A percentile compares a stretch with the other conserved stretches of the same genome.
phyloP scores from a whole-genome alignment of 2,888 invertebrate genomes.

The Rhamnusium bicolor region DNA sequence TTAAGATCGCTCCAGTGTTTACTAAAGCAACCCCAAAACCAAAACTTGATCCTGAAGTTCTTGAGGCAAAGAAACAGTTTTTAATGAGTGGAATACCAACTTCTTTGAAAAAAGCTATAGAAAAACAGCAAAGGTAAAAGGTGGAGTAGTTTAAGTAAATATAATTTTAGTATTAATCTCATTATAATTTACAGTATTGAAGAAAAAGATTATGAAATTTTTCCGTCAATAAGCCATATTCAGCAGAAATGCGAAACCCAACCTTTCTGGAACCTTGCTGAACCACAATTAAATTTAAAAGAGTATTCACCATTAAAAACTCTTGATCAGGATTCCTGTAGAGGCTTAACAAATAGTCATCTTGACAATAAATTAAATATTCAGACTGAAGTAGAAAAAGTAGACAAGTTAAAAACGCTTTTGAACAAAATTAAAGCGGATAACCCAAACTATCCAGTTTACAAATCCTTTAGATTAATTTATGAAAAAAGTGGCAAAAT shows the following conservation, averaged over 20 bases:
- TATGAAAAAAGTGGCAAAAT: slow-evolving; percentile 71
- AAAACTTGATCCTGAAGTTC: slow-evolving; percentile 74
- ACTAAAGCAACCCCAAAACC: slow-evolving; percentile 72
- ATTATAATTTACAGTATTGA: slow-evolving; percentile 61
- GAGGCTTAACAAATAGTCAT: slow-evolving; percentile 43
- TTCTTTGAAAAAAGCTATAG: slow-evolving; percentile 74
- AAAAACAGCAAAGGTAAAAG: slow-evolving; percentile 70
- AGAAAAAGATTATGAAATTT: slow-evolving; percentile 71
- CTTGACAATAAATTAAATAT: slow-evolving; percentile 44
- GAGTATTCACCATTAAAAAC: slow-evolving; percentile 33
- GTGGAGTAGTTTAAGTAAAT: not conserved
- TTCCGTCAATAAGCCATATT: slow-evolving; percentile 79
- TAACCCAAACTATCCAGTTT: slow-evolving; percentile 79
- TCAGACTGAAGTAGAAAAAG: slow-evolving; percentile 50
- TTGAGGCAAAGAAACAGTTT: slow-evolving; percentile 80
- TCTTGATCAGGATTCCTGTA: slow-evolving; percentile 23
- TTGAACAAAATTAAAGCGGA: slow-evolving; percentile 74
- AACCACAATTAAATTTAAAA: slow-evolving; percentile 53
- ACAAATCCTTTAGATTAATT: slow-evolving; percentile 77
- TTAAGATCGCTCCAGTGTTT: slow-evolving; percentile 84
- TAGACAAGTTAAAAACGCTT: slow-evolving; percentile 64
- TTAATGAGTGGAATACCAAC: slow-evolving; percentile 82
- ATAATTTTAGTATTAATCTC: not conserved
- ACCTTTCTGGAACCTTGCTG: slow-evolving; percentile 66
- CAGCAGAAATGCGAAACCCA: slow-evolving; percentile 71